Conservation (phyloP, 2,113 vertebrate species). For the Lynx canadensis region DNA sequence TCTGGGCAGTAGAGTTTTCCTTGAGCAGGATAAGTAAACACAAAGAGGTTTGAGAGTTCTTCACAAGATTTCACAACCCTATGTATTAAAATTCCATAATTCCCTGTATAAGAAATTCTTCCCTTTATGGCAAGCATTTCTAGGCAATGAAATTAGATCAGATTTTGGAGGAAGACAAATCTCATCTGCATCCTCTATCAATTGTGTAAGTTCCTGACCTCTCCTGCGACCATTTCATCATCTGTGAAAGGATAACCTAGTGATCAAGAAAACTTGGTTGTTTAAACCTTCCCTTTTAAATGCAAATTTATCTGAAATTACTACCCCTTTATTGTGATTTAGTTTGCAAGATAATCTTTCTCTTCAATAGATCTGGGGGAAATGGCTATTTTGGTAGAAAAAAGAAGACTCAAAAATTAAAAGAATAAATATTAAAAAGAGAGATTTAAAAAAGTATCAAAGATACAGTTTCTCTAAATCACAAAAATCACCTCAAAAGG, state of each 20-base stretch:
- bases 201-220: background rate
- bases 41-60: background rate
- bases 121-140: background rate
- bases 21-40: background rate
- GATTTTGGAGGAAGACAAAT: background rate
- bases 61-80: background rate
- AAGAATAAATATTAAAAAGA: background rate
- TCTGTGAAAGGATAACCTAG: background rate
- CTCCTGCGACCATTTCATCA: background rate
- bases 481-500: background rate
- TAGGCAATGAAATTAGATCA: background rate
- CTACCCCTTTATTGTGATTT: background rate
- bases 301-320: slow-evolving; percentile 5
- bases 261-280: background rate
- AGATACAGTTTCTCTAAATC: background rate
- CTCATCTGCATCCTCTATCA: background rate
- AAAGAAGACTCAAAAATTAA: background rate
- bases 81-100: background rate
- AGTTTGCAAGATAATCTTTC: slow-evolving; percentile 25
- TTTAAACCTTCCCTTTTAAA: background rate
- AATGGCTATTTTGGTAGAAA: background rate
- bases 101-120: background rate
- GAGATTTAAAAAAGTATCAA: background rate
- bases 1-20: background rate
- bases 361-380: background rate